These are phyloP conservation scores for Polypedilum pembai DNA, from an alignment of 1,140 invertebrate species.

Conservation along the genomic window DNA sequence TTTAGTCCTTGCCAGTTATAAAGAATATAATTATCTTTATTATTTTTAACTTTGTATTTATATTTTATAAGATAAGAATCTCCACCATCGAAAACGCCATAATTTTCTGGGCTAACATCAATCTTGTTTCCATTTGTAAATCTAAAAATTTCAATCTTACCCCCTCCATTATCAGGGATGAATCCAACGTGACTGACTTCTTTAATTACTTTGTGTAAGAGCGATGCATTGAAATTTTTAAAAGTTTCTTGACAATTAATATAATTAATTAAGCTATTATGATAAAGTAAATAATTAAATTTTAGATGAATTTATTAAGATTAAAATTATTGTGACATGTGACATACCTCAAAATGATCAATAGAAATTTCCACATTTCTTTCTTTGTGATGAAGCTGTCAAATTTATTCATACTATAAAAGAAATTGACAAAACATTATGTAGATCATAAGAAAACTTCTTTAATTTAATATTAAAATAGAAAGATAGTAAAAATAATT, in stretches of 20 bases:
- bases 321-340: too few relatives aligned
- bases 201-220: constrained; percentile 40
- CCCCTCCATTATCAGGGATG: constrained; percentile 65
- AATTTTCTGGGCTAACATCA: constrained; percentile 48
- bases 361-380: too few relatives aligned
- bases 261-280: too few relatives aligned
- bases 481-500: too few relatives aligned
- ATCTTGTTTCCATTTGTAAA: constrained; percentile 52
- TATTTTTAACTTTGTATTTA: constrained; percentile 50
- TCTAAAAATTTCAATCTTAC: constrained; percentile 47
- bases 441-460: too few relatives aligned
- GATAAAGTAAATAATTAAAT: too few relatives aligned
- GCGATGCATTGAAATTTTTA: constrained; percentile 38
- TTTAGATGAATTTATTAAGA: too few relatives aligned
- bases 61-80: constrained; percentile 74
- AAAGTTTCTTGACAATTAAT: constrained; percentile 32
- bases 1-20: constrained; percentile 67
- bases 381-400: too few relatives aligned
- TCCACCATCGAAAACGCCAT: constrained; percentile 65
- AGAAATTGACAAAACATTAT: too few relatives aligned
- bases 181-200: constrained; percentile 54
- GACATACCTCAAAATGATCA: too few relatives aligned
- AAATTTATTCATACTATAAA: too few relatives aligned
- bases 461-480: too few relatives aligned
- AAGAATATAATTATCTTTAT: constrained; percentile 51